Evolutionary conservation across 2,113 vertebrate genomes (phyloP), one percentile per base, ranked within the genome.

Genomic region (Sakesphorus luctuosus): DNA sequence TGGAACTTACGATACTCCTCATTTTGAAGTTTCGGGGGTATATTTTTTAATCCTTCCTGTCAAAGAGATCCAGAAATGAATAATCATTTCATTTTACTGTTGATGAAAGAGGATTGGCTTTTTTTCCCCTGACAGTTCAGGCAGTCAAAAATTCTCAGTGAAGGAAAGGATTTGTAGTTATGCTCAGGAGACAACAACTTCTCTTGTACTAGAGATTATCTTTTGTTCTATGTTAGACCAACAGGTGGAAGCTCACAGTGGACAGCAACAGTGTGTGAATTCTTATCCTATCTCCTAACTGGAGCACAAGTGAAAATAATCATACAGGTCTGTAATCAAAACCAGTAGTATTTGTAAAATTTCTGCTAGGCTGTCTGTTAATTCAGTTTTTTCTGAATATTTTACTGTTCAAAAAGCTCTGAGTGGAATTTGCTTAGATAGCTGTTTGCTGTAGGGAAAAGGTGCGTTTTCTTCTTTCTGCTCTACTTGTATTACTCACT

Each of bases 231-330:
- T 94, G 81, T 91, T 97, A 99, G 99, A 79, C 99, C 99, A 68
- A 96, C 99, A 81, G 99, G 99, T 93, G 99, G 99, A 65, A 97
- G 95, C 86, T 87, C 96, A 12, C 98, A 97, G 43, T 99, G 99
- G 99, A 99, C 99, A 33, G 98, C 98, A 56, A 99, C 99, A 62
- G 98, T 98, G 18, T 99, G 98, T 88, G 99, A 99, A 58, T 96
- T 96, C 67, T 97, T 99, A 77, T 98, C 98, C 28, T 78, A 94
- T 92, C 98, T 98, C 85, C 96, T 99, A 44, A 98, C 94, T 0
- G 98, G 98, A 84, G 97, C 98, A 38, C 84, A 96, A 31, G 99
- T 98, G 16, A 93, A 97, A 58, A 93, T 99, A 62, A 96, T 98
- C 31, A 80, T 99, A 82, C 98, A 99, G 98, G 99, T 99, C n/a